These are phyloP conservation scores for Lasioglossum baleicum DNA, from an alignment of 1,140 invertebrate species.

Conservation along the genomic window DNA sequence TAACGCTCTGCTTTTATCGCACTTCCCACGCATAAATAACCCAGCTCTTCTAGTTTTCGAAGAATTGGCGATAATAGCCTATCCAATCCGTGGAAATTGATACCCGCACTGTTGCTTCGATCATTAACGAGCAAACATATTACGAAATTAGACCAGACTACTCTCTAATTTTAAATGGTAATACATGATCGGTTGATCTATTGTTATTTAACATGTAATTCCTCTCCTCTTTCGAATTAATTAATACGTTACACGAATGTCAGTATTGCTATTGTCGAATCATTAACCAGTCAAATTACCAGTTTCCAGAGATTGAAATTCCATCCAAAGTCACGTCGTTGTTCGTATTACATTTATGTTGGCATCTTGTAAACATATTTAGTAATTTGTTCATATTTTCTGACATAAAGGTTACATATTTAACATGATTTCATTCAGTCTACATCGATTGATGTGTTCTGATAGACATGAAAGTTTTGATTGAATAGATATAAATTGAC, in stretches of 20 bases:
- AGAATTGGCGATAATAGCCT: neutral
- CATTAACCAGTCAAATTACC: neutral
- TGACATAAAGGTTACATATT: no score
- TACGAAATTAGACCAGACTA: neutral
- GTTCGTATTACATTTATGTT: no score
- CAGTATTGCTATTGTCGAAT: no score
- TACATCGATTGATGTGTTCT: no score
- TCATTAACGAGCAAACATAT: neutral
- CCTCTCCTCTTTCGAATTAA: neutral
- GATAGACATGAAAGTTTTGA: no score
- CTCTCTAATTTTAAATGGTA: neutral
- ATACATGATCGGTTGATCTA: neutral
- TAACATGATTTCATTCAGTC: no score
- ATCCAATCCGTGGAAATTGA: neutral
- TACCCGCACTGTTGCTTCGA: neutral
- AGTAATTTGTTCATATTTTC: no score
- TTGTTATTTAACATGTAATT: neutral
- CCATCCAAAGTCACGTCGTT: no score
- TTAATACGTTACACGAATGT: neutral
- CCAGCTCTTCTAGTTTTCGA: neutral
- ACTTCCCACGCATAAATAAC: slow-evolving; percentile 7
- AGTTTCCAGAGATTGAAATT: no score
- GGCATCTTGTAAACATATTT: no score
- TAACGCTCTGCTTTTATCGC: neutral
- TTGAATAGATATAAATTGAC: no score